Conservation (phyloP, 2,113 vertebrate species). For the Poeciliopsis retropinna region DNA sequence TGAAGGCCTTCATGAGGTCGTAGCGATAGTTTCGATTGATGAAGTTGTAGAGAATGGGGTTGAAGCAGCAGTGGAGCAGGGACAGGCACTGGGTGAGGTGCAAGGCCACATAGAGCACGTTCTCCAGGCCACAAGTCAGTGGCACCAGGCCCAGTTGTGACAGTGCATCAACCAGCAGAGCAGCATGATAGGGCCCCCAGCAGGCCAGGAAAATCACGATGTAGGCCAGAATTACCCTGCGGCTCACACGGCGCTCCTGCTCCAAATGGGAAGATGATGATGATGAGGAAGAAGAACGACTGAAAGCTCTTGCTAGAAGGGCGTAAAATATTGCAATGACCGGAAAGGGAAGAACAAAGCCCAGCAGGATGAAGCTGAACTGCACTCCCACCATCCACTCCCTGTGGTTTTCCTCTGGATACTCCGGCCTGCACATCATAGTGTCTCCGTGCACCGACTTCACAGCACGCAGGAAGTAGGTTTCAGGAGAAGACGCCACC, state of each 20-base stretch:
- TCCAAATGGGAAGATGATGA: slow-evolving; percentile 46
- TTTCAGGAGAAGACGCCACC: slow-evolving; percentile 87
- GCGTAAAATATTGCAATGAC: slow-evolving; percentile 89
- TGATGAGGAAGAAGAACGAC: slow-evolving; percentile 40
- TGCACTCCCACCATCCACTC: slow-evolving; percentile 94
- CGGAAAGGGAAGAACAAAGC: slow-evolving; percentile 90
- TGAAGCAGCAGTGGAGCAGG: slow-evolving; percentile 93
- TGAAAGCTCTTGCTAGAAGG: slow-evolving; percentile 84
- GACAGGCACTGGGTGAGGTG: slow-evolving; percentile 95
- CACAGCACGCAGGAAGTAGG: slow-evolving; percentile 88
- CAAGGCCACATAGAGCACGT: slow-evolving; percentile 85
- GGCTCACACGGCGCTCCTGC: slow-evolving; percentile 86
- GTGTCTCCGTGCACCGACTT: slow-evolving; percentile 78
- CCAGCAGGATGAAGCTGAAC: slow-evolving; percentile 88
- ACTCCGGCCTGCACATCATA: slow-evolving; percentile 87
- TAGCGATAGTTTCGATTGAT: slow-evolving; percentile 92
- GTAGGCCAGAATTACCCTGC: slow-evolving; percentile 90
- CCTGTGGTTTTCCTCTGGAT: slow-evolving; percentile 86
- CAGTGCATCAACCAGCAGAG: slow-evolving; percentile 87
- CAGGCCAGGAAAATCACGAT: slow-evolving; percentile 92
- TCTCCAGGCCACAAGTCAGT: slow-evolving; percentile 89
- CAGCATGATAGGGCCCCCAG: slow-evolving; percentile 91
- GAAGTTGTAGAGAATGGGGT: slow-evolving; percentile 96
- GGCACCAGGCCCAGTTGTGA: slow-evolving; percentile 86
- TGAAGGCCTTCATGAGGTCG: slow-evolving; percentile 96